Percentiles rank a stretch among this genome's conserved stretches.
Evolutionary conservation across 2,113 vertebrate species (phyloP).

Genomic region (Eonycteris spelaea): DNA sequence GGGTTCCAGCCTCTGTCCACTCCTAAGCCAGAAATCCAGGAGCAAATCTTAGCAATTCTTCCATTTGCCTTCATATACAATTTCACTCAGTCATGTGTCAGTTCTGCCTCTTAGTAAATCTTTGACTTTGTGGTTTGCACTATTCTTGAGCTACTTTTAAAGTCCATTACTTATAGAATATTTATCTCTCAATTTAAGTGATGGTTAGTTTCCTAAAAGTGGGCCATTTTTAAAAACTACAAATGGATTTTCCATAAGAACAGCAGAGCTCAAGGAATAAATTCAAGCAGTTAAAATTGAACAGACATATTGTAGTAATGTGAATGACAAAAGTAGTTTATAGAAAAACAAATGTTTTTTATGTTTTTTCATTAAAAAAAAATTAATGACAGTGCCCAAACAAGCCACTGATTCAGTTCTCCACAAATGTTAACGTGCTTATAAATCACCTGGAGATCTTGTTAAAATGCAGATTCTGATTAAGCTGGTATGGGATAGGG

Average conservation of each 20-base stretch:
- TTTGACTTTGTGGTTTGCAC: not conserved
- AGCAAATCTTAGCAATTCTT: not conserved
- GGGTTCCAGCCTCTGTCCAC: not conserved
- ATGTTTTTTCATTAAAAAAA: not conserved
- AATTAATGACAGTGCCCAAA: not conserved
- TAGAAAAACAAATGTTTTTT: not conserved
- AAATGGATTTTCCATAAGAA: not conserved
- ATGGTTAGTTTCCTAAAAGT: not conserved
- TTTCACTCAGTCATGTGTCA: not conserved
- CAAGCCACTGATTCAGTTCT: not conserved
- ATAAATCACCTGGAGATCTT: not conserved
- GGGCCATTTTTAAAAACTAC: not conserved
- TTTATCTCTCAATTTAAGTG: not conserved
- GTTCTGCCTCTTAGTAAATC: not conserved
- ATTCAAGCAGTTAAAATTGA: not conserved
- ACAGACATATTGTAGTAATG: not conserved
- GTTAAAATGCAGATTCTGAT: not conserved
- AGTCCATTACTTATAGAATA: not conserved
- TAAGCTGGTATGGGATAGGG: not conserved
- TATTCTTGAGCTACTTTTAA: not conserved
- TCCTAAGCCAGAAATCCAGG: not conserved
- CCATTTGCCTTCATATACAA: not conserved
- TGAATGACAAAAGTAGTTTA: not conserved
- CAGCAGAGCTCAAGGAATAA: not conserved
- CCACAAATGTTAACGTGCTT: not conserved